A percentile compares a stretch with the other conserved stretches of the same genome.
Conservation (phyloP, 2,888 invertebrate species). For the Idaea biselata region DNA sequence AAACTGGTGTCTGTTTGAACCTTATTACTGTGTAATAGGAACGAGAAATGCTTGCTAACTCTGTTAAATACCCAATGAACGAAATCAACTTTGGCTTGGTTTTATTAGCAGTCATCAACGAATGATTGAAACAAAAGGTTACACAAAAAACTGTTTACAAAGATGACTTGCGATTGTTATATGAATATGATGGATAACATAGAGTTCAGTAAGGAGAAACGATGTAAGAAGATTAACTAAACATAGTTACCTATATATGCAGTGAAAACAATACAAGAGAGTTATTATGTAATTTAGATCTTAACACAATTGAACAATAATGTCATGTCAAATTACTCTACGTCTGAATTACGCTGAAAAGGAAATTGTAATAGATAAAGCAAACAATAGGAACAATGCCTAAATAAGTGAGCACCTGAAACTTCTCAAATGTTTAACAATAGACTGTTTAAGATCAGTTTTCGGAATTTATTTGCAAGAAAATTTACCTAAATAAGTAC, state of each 20-base stretch:
- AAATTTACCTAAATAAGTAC: background rate
- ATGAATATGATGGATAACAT: background rate
- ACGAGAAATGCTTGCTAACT: background rate
- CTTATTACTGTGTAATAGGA: conserved; percentile 2
- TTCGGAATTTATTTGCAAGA: background rate
- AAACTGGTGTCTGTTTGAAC: conserved; percentile 4
- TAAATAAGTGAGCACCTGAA: background rate
- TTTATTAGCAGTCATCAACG: background rate
- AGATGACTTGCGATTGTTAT: background rate
- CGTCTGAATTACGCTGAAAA: background rate
- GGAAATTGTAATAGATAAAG: background rate
- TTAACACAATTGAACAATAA: background rate
- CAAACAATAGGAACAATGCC: background rate
- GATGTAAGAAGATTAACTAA: background rate
- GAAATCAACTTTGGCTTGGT: background rate
- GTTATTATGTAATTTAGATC: background rate
- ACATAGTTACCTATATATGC: background rate
- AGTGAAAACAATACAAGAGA: background rate
- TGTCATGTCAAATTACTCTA: conserved; percentile 1
- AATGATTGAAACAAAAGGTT: background rate
- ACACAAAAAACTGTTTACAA: background rate
- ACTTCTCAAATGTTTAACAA: background rate
- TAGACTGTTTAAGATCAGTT: background rate
- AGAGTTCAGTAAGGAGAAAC: background rate
- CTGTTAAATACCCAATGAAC: background rate